A percentile compares a stretch with the other conserved stretches of the same genome.
Conservation (phyloP, 1,140 invertebrate species). For the Eubasilissa regina region DNA sequence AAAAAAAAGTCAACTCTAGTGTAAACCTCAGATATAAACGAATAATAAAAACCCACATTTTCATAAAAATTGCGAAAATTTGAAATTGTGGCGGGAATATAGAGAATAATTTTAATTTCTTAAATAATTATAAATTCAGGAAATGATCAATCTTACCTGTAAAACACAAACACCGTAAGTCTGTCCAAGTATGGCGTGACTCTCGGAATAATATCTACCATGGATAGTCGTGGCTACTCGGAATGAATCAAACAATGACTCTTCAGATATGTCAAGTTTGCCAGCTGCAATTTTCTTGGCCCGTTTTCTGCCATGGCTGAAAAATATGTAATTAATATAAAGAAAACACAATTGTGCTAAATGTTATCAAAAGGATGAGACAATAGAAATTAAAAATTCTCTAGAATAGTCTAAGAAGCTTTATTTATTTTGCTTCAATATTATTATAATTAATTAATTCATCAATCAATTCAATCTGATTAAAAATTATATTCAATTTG, state of each 20-base stretch:
- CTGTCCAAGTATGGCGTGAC: slow-evolving; percentile 97
- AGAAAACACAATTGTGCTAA: not conserved
- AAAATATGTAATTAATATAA: slow-evolving; percentile 55
- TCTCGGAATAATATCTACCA: slow-evolving; percentile 98
- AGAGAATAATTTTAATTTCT: not conserved
- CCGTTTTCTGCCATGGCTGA: slow-evolving; percentile 93
- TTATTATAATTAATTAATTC: too few species aligned
- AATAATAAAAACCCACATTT: too few species aligned
- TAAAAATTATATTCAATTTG: too few species aligned
- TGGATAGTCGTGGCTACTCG: slow-evolving; percentile 96
- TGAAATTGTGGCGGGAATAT: too few species aligned
- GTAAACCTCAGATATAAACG: too few species aligned
- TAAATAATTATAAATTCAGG: not conserved
- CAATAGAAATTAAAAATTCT: too few species aligned
- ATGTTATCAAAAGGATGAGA: too few species aligned
- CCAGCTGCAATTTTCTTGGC: slow-evolving; percentile 94
- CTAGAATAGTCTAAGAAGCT: too few species aligned
- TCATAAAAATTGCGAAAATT: too few species aligned
- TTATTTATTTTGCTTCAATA: too few species aligned
- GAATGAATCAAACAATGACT: slow-evolving; percentile 98
- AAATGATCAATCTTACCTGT: slow-evolving; percentile 75
- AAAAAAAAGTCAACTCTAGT: too few species aligned
- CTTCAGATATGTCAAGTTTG: slow-evolving; percentile 93
- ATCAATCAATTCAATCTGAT: too few species aligned
- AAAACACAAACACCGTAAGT: slow-evolving; percentile 98